Conservation (phyloP, 2,797 vertebrate species). For the Odontamblyopus rebecca region DNA sequence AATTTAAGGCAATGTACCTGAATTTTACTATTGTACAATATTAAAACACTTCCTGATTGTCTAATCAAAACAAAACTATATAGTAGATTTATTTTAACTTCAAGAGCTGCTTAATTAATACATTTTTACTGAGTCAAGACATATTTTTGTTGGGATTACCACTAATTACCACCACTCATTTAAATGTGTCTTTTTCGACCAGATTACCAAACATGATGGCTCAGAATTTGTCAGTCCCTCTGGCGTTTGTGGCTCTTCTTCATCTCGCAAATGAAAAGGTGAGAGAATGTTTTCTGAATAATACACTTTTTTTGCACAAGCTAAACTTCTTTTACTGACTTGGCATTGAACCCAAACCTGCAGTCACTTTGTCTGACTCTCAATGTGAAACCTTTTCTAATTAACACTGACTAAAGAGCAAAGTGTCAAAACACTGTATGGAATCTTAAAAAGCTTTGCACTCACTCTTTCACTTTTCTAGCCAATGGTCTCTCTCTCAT, state of each 20-base stretch:
- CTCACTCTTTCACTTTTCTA: background rate
- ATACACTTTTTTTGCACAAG: background rate
- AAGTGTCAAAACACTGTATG: background rate
- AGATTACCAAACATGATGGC: slow-evolving; percentile 89
- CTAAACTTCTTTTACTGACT: too few species aligned
- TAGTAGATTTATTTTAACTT: too few species aligned
- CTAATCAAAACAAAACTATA: too few species aligned
- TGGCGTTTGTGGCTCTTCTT: slow-evolving; percentile 91
- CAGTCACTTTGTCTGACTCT: background rate
- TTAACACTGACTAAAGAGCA: slow-evolving; percentile 2
- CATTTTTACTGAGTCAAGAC: too few species aligned
- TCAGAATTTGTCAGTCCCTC: slow-evolving; percentile 86
- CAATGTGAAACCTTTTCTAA: background rate
- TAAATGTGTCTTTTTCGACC: slow-evolving; percentile 5
- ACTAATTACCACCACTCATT: background rate
- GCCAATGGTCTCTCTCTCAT: background rate
- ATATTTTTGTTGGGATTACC: too few species aligned
- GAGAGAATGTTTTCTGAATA: slow-evolving; percentile 11
- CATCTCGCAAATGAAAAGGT: slow-evolving; percentile 96
- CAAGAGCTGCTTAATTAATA: too few species aligned
- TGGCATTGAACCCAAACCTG: background rate
- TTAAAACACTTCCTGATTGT: too few species aligned
- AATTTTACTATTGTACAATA: too few species aligned
- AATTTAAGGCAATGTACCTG: too few species aligned
- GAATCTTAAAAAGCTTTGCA: slow-evolving; percentile 6